Base-by-base conservation (phyloP, 2,113 vertebrate species). In the Percina caprodes region DNA sequence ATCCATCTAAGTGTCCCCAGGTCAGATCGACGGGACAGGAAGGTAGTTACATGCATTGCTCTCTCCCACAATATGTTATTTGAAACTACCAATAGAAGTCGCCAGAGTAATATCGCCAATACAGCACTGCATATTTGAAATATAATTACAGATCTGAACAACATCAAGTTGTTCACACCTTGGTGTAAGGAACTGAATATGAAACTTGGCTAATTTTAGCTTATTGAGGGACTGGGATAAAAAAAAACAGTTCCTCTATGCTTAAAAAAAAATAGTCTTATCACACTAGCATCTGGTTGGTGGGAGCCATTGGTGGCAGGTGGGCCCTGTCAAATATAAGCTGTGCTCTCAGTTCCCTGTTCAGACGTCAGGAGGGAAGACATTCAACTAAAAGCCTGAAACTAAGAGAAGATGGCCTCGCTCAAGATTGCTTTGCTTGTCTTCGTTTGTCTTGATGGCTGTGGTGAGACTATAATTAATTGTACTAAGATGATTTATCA, bases 391-490 rank as follows among this genome's bases (percentile, higher is more conserved):
- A 33, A 26, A 24, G 14, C 46, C 42, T 45, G 15, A 55, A 67
- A 55, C 49, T n/a, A 54, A 23, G 23, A 35, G 39, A 80, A 1
- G 67, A 95, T 94, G 93, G 81, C 84, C 26, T 60, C 24, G 15
- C 21, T 90, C 26, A 86, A 33, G 30, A 80, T 90, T n/a, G 33
- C 76, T 9, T 10, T 93, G 67, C 19, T 94, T 61, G 24, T 94
- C 63, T 71, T 86, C 24, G 49, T 88, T 10, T 73, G 80, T 21
- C 77, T 92, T 55, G 84, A 91, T 42, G 48, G 79, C 69, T 79
- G 35, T 55, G 92, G 94, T 95, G 88, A 90, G 90, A 69, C 21
- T 30, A 16, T 16, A n/a, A 49, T 58, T 1, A 9, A n/a, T n/a
- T 26, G 0, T 51, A 16, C 26, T 42, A 4, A 35, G 5, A 54